phyloP scores from a whole-genome alignment of 1,140 invertebrate species.

The Leptinotarsa lineolata region DNA sequence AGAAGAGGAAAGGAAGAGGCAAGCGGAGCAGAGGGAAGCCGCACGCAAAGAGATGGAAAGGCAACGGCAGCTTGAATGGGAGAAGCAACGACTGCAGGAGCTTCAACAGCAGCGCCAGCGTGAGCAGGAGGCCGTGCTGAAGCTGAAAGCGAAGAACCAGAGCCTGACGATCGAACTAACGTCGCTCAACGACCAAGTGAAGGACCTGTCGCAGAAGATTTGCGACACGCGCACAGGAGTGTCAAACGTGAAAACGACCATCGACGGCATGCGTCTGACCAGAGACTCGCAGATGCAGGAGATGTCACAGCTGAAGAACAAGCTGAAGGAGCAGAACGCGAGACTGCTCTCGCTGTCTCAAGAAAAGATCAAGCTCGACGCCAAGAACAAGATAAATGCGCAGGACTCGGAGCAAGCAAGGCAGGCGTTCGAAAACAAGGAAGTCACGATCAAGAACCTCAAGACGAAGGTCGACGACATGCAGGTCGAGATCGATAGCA shows the following conservation, averaged over 20 bases:
- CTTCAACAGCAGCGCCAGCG: conserved; percentile 82
- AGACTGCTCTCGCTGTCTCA: conserved; percentile 78
- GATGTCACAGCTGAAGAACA: conserved; percentile 84
- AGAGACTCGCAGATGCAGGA: conserved; percentile 88
- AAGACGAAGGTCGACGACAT: conserved; percentile 61
- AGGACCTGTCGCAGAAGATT: conserved; percentile 85
- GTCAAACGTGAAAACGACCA: conserved; percentile 89
- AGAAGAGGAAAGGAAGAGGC: conserved; percentile 72
- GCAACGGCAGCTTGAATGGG: conserved; percentile 94
- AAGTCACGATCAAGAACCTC: conserved; percentile 84
- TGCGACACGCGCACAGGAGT: conserved; percentile 87
- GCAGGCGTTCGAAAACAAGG: conserved; percentile 76
- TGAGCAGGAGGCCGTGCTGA: conserved; percentile 86
- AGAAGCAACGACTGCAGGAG: conserved; percentile 86
- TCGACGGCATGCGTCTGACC: conserved; percentile 93
- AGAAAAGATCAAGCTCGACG: conserved; percentile 81
- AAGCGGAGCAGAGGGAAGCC: conserved; percentile 79
- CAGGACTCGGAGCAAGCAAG: conserved; percentile 70
- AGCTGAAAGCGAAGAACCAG: conserved; percentile 89
- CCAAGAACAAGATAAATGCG: conserved; percentile 70
- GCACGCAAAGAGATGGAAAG: conserved; percentile 89
- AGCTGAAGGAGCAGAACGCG: conserved; percentile 83
- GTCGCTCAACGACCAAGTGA: conserved; percentile 69
- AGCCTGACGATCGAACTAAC: conserved; percentile 81
- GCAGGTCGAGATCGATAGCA: conserved; percentile 70